Percentiles rank a stretch among this genome's conserved stretches.
Evolutionary conservation across 2,888 invertebrate species (phyloP).

Genomic region (Pomacea canaliculata): DNA sequence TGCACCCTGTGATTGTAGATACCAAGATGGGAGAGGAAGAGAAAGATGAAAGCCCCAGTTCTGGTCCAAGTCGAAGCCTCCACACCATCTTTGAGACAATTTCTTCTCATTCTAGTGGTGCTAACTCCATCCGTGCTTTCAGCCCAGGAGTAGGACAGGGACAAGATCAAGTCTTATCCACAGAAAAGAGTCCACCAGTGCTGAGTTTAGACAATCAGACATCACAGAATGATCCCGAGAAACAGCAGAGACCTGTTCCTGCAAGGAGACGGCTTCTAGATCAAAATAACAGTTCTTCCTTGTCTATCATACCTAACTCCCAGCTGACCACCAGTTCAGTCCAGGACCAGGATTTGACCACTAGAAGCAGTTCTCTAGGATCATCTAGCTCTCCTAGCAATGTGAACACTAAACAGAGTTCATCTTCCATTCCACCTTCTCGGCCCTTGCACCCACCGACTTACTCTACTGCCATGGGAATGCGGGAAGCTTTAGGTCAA

Average conservation of each 20-base stretch:
- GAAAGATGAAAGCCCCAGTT: not conserved
- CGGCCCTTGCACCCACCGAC: no score
- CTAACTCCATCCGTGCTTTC: conserved; percentile 11
- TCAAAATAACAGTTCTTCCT: no score
- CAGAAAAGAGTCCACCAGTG: conserved; percentile 39
- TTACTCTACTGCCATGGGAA: no score
- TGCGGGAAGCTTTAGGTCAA: no score
- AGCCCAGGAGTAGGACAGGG: not conserved
- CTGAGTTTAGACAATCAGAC: not conserved
- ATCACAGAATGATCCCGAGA: not conserved
- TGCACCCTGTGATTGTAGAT: conserved; percentile 35
- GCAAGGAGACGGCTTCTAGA: conserved; percentile 11
- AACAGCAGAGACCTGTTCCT: conserved; percentile 9
- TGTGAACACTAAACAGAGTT: no score
- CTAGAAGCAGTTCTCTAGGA: no score
- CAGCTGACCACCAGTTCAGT: no score
- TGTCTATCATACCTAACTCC: no score
- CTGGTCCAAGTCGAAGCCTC: not conserved
- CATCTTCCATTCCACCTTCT: no score
- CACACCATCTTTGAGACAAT: conserved; percentile 2
- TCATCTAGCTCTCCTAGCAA: no score
- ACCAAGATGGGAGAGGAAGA: not conserved
- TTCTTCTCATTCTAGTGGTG: conserved; percentile 14
- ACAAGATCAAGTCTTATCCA: conserved; percentile 29
- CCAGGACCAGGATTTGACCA: no score